Conservation (phyloP, 2,888 invertebrate genomes). For the Hartigia nigra region DNA sequence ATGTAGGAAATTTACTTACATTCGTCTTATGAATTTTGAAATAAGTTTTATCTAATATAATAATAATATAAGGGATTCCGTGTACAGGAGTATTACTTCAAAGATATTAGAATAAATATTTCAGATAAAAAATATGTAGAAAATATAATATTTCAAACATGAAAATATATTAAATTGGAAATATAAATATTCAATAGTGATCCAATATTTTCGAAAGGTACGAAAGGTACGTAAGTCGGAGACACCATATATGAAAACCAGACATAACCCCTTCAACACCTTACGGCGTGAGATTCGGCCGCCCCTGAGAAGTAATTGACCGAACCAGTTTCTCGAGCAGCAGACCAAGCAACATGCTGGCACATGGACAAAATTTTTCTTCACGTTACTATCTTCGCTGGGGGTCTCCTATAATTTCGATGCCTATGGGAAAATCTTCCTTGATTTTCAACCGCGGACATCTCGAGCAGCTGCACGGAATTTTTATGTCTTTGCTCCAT, state of each 20-base stretch:
- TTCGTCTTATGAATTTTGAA: background rate
- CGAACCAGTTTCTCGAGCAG: slow-evolving; percentile 11
- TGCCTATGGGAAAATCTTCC: slow-evolving; percentile 52
- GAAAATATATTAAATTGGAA: background rate
- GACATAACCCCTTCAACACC: slow-evolving; percentile 49
- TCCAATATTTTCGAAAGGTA: background rate
- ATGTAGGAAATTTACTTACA: background rate
- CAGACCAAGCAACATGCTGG: background rate
- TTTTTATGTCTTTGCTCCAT: slow-evolving; percentile 55
- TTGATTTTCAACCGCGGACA: slow-evolving; percentile 37
- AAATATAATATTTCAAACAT: background rate
- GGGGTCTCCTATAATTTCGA: slow-evolving; percentile 51
- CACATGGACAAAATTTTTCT: slow-evolving; percentile 26
- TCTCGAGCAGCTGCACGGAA: slow-evolving; percentile 38
- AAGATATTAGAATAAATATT: background rate
- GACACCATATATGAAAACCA: slow-evolving; percentile 22
- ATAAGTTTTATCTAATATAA: background rate
- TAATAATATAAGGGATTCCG: background rate
- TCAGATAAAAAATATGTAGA: background rate
- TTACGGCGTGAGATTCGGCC: slow-evolving; percentile 36
- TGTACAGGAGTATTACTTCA: background rate
- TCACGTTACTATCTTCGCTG: slow-evolving; percentile 46
- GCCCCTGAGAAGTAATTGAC: slow-evolving; percentile 17
- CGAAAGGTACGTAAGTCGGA: background rate
- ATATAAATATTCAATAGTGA: background rate